A percentile compares a stretch with the other conserved stretches of the same genome.
Conservation (phyloP, 2,113 vertebrate genomes). For the Lophius piscatorius region DNA sequence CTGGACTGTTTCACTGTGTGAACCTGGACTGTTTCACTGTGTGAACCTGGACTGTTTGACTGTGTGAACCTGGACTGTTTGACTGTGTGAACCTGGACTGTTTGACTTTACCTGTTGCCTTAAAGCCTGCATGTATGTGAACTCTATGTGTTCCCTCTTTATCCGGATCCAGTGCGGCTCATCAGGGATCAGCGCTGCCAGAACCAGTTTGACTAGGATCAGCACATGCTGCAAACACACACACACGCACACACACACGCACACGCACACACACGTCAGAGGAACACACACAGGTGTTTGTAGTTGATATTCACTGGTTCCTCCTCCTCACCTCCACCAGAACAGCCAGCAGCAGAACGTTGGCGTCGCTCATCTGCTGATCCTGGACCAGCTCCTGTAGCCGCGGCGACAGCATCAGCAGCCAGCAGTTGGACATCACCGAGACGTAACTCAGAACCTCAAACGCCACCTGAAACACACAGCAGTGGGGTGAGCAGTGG, state of each 20-base stretch:
- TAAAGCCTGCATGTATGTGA: slow-evolving; percentile 77
- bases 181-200: slow-evolving; percentile 81
- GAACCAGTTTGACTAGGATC: slow-evolving; percentile 75
- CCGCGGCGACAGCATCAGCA: slow-evolving; percentile 80
- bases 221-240: slow-evolving; percentile 76
- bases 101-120: slow-evolving; percentile 75
- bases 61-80: too few relatives aligned
- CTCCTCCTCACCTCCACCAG: slow-evolving; percentile 73
- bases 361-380: slow-evolving; percentile 57
- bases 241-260: background rate
- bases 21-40: too few relatives aligned
- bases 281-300: background rate
- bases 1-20: too few relatives aligned
- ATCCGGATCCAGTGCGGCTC: slow-evolving; percentile 80
- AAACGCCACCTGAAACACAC: slow-evolving; percentile 75
- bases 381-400: slow-evolving; percentile 64
- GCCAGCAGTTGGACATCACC: slow-evolving; percentile 84
- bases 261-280: background rate
- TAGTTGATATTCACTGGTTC: background rate
- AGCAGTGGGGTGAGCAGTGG: background rate
- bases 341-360: slow-evolving; percentile 71
- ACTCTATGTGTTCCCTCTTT: slow-evolving; percentile 78
- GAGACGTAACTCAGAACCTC: slow-evolving; percentile 82
- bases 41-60: too few relatives aligned
- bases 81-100: too few relatives aligned